Conservation (phyloP, 2,888 invertebrate genomes). For the Cacoxenus indagator region DNA sequence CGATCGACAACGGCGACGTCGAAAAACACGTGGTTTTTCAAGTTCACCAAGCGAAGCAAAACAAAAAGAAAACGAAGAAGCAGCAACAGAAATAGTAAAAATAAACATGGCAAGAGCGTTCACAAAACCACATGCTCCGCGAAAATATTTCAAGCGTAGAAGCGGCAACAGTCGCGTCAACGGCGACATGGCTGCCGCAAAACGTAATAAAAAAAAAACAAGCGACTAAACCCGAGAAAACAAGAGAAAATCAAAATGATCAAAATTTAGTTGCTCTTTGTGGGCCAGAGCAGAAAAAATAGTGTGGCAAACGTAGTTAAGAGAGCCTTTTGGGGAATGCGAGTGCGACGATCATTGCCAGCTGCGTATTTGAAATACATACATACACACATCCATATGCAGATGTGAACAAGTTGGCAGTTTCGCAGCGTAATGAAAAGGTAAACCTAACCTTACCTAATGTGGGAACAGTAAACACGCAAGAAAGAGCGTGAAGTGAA, state of each 20-base stretch:
- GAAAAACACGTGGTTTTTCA: slow-evolving; percentile 63
- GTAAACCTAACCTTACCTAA: slow-evolving; percentile 66
- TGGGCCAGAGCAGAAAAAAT: too few relatives aligned
- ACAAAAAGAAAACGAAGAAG: slow-evolving; percentile 13
- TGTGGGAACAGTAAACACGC: slow-evolving; percentile 39
- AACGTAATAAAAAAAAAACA: too few relatives aligned
- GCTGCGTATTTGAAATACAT: background rate
- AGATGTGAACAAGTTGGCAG: slow-evolving; percentile 30
- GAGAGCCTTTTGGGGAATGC: too few relatives aligned
- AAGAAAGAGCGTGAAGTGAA: slow-evolving; percentile 39
- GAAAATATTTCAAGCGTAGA: slow-evolving; percentile 45
- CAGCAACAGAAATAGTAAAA: slow-evolving; percentile 36
- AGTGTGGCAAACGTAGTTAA: too few relatives aligned
- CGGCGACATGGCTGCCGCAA: too few relatives aligned
- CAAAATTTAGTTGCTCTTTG: too few relatives aligned
- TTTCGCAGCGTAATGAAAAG: slow-evolving; percentile 43
- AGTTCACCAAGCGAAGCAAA: slow-evolving; percentile 45
- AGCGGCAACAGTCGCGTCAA: background rate
- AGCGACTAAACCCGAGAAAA: too few relatives aligned
- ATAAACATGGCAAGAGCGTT: slow-evolving; percentile 32
- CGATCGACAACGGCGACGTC: slow-evolving; percentile 16
- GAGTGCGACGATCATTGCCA: too few relatives aligned
- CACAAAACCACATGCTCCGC: slow-evolving; percentile 58
- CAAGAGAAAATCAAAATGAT: too few relatives aligned
- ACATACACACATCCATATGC: background rate